Percentiles rank a stretch among this genome's conserved stretches.
Conservation (phyloP, 2,797 vertebrate species). For the Hirundo rustica region DNA sequence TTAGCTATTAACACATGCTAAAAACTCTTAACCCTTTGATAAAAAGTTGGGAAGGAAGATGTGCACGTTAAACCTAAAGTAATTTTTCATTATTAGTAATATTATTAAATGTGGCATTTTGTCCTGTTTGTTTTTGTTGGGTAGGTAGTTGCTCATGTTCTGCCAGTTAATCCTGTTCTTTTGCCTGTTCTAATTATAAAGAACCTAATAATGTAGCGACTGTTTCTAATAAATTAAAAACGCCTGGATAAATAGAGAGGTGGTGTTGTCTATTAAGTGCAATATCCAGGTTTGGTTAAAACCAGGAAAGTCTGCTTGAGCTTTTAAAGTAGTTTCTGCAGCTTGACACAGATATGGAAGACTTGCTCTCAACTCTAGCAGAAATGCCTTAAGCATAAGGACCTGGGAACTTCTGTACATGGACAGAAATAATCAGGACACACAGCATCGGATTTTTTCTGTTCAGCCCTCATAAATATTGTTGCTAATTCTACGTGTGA, state of each 20-base stretch:
- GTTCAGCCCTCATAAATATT: not conserved
- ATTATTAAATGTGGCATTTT: not conserved
- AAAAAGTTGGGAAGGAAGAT: not conserved
- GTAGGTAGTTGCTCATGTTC: not conserved
- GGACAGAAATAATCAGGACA: not conserved
- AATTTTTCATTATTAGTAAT: conserved; percentile 6
- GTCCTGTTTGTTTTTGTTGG: conserved; percentile 3
- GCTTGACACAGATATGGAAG: not conserved
- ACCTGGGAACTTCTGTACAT: not conserved
- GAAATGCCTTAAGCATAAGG: not conserved
- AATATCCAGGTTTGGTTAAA: conserved; percentile 22
- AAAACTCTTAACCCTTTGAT: not conserved
- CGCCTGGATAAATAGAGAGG: conserved; percentile 3
- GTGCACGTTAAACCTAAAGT: not conserved
- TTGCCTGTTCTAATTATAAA: conserved; percentile 42
- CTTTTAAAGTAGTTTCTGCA: not conserved
- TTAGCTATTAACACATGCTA: not conserved
- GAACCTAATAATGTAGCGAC: not conserved
- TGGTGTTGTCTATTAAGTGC: not conserved
- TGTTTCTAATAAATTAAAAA: conserved; percentile 46
- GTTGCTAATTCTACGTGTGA: not conserved
- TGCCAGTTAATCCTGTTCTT: conserved; percentile 52
- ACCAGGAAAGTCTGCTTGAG: not conserved
- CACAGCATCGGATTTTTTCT: not conserved
- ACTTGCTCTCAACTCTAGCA: not conserved